Evolutionary conservation across 2,797 vertebrate species (phyloP), one percentile per base, ranked within the genome.

Genomic region (Hybognathus amarus): DNA sequence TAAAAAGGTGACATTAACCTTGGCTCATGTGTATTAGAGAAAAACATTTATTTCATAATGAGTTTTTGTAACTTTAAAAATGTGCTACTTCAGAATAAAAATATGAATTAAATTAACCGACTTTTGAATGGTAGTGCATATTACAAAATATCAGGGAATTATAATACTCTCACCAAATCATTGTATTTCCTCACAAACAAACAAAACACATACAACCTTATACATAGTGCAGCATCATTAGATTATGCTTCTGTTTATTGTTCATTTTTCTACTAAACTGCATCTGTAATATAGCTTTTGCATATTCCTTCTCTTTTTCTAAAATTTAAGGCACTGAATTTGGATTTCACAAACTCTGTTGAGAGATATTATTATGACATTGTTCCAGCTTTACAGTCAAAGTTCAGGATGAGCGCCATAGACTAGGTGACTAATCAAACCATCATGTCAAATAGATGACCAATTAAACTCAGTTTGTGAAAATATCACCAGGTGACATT

Each of bases 381-480:
- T 15, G 24, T 33, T 10, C 6, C 40, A 52, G 15, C 6, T 68
- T 68, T 15, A 56, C 3, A 30, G 10, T 77, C 81, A 69, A 83
- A 77, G 81, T 83, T 83, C 81, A 83, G 20, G 81, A 83, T 47
- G 50, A 67, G 27, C 24, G 30, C 33, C 38, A 56, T 5, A 45
- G 33, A 77, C 38, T 77, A 24, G 8, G 63, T 76, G 73, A 76
- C 71, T 76, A 15, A 76, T 64, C 18, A 1, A 76, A 76, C 22
- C 3, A 56, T 68, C 33, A 42, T 5, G 1, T 40, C 36, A 76
- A 67, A 83, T 83, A 50, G 61, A 24, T 83, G n/a, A 83, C 18
- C 33, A 15, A 83, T 83, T 83, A 68, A 56, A 67, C 56, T 30
- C 61, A 22, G 33, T 45, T 56, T 15, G 45, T 56, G 59, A 52